These are phyloP conservation scores for Engraulis encrasicolus DNA, from an alignment of 2,113 vertebrate genomes.

Conservation along the genomic window DNA sequence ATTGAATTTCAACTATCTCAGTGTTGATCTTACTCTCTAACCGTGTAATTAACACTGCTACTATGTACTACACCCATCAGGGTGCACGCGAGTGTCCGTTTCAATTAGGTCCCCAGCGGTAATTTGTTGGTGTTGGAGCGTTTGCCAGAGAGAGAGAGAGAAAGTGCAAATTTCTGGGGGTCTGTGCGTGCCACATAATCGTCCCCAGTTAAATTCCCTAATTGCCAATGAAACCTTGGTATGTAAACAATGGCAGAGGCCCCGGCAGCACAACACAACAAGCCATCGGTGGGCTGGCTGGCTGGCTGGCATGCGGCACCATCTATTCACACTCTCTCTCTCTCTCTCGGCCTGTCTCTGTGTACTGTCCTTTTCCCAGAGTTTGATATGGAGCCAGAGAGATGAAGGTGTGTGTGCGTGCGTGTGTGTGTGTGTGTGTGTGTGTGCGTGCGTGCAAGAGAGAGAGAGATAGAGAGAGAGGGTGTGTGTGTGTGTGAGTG, in stretches of 20 bases:
- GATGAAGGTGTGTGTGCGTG: no score
- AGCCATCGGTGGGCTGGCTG: neutral
- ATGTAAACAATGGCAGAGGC: slow-evolving; percentile 36
- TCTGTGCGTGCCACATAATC: slow-evolving; percentile 41
- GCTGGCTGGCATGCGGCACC: neutral
- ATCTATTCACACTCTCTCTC: no score
- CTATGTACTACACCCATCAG: slow-evolving; percentile 56
- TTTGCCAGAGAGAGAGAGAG: no score
- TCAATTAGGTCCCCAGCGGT: slow-evolving; percentile 46
- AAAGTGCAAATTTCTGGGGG: slow-evolving; percentile 30
- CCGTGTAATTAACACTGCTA: no score
- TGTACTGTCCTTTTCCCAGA: slow-evolving; percentile 13
- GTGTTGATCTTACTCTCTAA: no score
- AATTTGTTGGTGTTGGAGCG: slow-evolving; percentile 45
- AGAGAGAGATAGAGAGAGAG: no score
- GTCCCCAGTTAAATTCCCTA: slow-evolving; percentile 50
- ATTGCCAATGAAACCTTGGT: slow-evolving; percentile 34
- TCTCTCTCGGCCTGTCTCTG: no score
- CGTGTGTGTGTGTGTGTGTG: no score
- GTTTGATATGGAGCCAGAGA: slow-evolving; percentile 33
- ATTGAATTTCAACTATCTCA: no score
- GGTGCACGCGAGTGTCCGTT: slow-evolving; percentile 49
- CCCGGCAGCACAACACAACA: neutral
- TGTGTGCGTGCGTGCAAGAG: no score
- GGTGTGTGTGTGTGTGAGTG: no score